Percentiles rank a stretch among this genome's conserved stretches.
These are phyloP conservation scores for Spheniscus humboldti DNA, from an alignment of 2,797 vertebrate genomes.

Conservation along the genomic window DNA sequence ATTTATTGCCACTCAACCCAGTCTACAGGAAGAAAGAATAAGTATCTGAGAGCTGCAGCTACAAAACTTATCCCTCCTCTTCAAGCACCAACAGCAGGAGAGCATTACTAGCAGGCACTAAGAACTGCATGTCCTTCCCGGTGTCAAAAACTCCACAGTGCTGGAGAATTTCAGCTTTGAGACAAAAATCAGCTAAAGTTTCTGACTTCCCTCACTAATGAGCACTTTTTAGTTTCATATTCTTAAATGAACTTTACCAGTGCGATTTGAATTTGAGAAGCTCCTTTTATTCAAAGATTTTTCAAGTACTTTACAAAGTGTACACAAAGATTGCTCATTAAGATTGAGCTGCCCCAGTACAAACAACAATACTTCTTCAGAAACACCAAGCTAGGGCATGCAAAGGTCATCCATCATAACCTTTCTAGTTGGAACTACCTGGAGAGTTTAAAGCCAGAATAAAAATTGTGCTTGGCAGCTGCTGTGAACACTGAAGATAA, in stretches of 20 bases:
- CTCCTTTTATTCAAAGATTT: background rate
- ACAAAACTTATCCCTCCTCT: background rate
- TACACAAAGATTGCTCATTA: background rate
- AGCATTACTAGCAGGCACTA: background rate
- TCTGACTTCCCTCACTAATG: background rate
- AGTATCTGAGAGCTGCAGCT: background rate
- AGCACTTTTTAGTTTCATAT: background rate
- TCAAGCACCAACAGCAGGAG: background rate
- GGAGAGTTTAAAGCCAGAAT: background rate
- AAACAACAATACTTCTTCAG: background rate
- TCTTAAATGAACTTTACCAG: background rate
- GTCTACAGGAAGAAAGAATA: slow-evolving; percentile 66
- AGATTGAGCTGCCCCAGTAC: background rate
- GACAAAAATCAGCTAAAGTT: background rate
- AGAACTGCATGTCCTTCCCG: background rate
- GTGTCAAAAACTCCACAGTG: background rate
- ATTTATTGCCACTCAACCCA: slow-evolving; percentile 75
- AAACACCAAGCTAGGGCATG: background rate
- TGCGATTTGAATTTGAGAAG: background rate
- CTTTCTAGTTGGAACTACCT: background rate
- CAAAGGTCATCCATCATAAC: background rate
- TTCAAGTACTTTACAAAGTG: background rate
- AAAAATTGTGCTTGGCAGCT: background rate
- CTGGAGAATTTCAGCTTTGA: background rate
- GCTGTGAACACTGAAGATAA: background rate